Conservation (phyloP, 2,888 invertebrate genomes). For the Amphipoea oculea region DNA sequence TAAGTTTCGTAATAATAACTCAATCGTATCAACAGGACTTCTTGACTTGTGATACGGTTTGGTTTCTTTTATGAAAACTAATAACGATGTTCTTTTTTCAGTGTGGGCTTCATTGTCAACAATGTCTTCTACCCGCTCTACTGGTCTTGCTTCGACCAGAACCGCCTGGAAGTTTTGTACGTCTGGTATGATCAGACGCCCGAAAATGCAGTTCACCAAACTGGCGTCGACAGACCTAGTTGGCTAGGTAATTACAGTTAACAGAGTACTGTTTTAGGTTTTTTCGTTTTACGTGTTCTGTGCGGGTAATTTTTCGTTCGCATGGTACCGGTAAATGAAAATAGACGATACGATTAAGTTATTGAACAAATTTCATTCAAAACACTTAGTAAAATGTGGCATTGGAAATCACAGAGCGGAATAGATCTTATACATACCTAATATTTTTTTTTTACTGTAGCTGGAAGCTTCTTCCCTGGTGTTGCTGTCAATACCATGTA, state of each 20-base stretch:
- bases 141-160: constrained; percentile 89
- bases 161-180: constrained; percentile 87
- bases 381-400: background rate
- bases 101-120: constrained; percentile 88
- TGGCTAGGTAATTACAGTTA: constrained; percentile 78
- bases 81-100: constrained; percentile 57
- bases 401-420: no score
- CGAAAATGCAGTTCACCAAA: constrained; percentile 86
- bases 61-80: background rate
- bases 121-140: constrained; percentile 85
- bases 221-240: constrained; percentile 85
- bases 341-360: background rate
- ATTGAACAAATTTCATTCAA: background rate
- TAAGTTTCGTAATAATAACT: background rate
- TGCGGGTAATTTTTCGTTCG: background rate
- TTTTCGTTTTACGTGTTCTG: background rate
- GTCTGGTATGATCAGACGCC: constrained; percentile 87
- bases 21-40: background rate
- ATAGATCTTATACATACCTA: no score
- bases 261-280: background rate
- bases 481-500: constrained; percentile 81
- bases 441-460: constrained; percentile 60
- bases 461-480: constrained; percentile 88
- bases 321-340: background rate
- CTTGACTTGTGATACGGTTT: background rate